These are phyloP conservation scores for Lutjanus erythropterus DNA, from an alignment of 2,113 vertebrate species.

Conservation along the genomic window DNA sequence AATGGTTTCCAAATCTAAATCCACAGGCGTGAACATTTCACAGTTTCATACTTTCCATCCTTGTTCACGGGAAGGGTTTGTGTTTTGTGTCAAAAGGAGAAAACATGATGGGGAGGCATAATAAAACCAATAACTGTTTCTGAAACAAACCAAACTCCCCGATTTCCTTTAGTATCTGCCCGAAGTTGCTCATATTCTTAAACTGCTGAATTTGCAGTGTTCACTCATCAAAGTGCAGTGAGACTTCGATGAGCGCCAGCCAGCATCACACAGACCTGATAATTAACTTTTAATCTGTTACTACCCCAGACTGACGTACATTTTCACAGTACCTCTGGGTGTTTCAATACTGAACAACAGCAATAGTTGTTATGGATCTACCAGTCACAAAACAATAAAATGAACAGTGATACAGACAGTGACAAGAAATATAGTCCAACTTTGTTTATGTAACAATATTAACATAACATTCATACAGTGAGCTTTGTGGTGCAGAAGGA, in stretches of 20 bases:
- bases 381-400: too few species aligned
- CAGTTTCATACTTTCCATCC: neutral
- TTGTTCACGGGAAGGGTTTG: constrained; percentile 84
- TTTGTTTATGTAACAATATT: too few species aligned
- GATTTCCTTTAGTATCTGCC: constrained; percentile 82
- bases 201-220: neutral
- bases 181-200: constrained; percentile 78
- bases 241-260: too few species aligned
- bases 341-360: too few species aligned
- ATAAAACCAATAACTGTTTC: constrained; percentile 80
- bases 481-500: too few species aligned
- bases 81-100: constrained; percentile 84
- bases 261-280: neutral
- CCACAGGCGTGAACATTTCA: neutral
- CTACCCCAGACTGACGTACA: neutral
- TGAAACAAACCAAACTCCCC: constrained; percentile 90
- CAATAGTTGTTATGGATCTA: too few species aligned
- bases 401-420: too few species aligned
- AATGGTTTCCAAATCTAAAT: neutral
- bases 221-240: neutral
- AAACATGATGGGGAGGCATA: constrained; percentile 79
- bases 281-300: neutral
- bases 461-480: too few species aligned
- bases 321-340: too few species aligned
- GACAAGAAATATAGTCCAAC: too few species aligned